Conservation (phyloP, 2,113 vertebrate species). For the Illadopsis cleaveri region DNA sequence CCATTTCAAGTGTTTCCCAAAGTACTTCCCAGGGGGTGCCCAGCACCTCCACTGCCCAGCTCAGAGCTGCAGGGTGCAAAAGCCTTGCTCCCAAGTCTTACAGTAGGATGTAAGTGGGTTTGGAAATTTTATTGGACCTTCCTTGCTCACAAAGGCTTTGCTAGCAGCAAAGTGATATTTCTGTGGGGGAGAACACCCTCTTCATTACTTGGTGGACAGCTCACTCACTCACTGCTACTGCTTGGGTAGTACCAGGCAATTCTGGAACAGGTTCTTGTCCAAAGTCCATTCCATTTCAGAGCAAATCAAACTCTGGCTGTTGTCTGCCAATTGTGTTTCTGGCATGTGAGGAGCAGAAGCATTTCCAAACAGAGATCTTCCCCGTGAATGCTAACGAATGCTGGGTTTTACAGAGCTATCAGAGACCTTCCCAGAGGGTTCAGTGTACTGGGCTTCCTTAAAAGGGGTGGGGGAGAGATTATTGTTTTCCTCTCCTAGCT, state of each 20-base stretch:
- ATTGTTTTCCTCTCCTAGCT: not conserved
- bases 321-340: not conserved
- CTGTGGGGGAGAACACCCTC: no score
- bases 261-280: not conserved
- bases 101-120: not conserved
- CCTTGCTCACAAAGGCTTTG: not conserved
- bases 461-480: fast-evolving
- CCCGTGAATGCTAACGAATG: not conserved
- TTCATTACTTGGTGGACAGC: not conserved
- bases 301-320: not conserved
- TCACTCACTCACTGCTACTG: not conserved
- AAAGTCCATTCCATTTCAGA: not conserved
- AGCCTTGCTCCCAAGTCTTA: not conserved
- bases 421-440: not conserved
- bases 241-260: not conserved
- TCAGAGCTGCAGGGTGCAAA: not conserved
- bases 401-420: not conserved
- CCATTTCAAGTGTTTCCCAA: not conserved
- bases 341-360: not conserved
- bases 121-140: not conserved
- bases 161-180: not conserved
- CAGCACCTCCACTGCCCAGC: not conserved
- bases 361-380: not conserved
- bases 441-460: not conserved
- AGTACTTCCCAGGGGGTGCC: not conserved